Evolutionary conservation across 2,888 invertebrate species (phyloP).

Genomic region (Camponotus fellah): DNA sequence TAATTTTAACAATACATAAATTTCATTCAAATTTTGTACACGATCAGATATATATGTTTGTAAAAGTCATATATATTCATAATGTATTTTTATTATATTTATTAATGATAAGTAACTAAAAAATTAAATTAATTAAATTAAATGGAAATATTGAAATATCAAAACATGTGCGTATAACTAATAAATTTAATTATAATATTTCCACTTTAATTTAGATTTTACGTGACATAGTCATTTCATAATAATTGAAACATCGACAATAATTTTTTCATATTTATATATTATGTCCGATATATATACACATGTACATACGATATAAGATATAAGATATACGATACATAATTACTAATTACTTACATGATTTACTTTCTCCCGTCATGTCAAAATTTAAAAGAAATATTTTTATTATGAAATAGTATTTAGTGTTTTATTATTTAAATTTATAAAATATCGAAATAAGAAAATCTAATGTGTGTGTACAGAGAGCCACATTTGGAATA

Average conservation of each 20-base stretch:
- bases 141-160: background rate
- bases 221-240: background rate
- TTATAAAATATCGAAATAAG: background rate
- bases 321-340: background rate
- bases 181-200: background rate
- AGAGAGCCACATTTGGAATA: too few relatives aligned
- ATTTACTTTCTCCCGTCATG: background rate
- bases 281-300: background rate
- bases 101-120: background rate
- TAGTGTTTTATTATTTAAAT: background rate
- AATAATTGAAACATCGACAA: background rate
- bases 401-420: background rate
- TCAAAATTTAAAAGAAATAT: background rate
- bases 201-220: background rate
- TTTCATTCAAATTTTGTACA: background rate
- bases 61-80: background rate
- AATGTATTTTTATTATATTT: background rate
- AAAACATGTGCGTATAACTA: too few relatives aligned
- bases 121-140: too few relatives aligned
- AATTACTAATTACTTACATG: background rate
- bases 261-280: background rate
- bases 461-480: too few relatives aligned
- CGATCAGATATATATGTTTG: background rate
- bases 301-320: background rate
- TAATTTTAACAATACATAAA: background rate